These are phyloP conservation scores for Ceratothoa steindachneri DNA, from an alignment of 2,888 invertebrate genomes.

Conservation along the genomic window DNA sequence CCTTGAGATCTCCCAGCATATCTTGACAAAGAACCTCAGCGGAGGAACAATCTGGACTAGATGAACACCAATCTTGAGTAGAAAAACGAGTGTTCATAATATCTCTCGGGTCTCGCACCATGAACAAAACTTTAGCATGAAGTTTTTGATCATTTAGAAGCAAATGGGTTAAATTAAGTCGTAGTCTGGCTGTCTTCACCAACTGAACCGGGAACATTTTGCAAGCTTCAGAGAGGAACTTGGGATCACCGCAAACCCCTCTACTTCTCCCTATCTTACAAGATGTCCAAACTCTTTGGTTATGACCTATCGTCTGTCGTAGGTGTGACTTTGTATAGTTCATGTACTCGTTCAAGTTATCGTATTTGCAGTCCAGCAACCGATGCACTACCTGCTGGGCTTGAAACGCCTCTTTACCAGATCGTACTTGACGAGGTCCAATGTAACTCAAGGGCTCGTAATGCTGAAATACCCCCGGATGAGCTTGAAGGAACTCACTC, in stretches of 20 bases:
- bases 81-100: constrained; percentile 15
- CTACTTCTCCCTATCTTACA: constrained; percentile 33
- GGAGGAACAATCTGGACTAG: constrained; percentile 14
- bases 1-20: constrained; percentile 19
- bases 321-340: constrained; percentile 24
- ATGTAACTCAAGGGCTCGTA: constrained; percentile 50
- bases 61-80: constrained; percentile 8
- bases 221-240: constrained; percentile 73
- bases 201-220: constrained; percentile 80
- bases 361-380: constrained; percentile 38
- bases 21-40: constrained; percentile 21
- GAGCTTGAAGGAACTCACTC: constrained; percentile 48
- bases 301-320: constrained; percentile 48
- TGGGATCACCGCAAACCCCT: constrained; percentile 61
- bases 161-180: constrained; percentile 67
- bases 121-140: constrained; percentile 20
- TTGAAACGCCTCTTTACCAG: constrained; percentile 39
- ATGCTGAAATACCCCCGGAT: constrained; percentile 49
- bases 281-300: constrained; percentile 48
- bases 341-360: constrained; percentile 25
- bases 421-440: constrained; percentile 48
- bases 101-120: constrained; percentile 19
- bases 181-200: constrained; percentile 77
- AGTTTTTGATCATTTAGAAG: constrained; percentile 63
- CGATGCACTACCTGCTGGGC: constrained; percentile 37